These are phyloP conservation scores for Enhydra lutris DNA, from an alignment of 2,113 vertebrate genomes.

Conservation along the genomic window DNA sequence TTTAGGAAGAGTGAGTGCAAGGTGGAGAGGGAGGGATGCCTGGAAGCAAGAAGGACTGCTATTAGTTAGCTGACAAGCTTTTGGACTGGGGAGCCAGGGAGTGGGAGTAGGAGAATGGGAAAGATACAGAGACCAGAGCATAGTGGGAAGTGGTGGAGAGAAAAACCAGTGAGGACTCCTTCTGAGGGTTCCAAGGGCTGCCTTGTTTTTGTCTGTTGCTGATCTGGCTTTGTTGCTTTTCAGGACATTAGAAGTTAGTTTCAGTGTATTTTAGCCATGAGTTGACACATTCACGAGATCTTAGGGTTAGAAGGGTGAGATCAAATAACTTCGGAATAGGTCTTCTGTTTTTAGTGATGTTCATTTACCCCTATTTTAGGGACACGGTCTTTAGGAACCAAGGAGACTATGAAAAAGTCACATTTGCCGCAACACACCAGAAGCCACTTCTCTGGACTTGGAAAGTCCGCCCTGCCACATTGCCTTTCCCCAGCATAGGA, in stretches of 20 bases:
- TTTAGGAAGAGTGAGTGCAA: neutral
- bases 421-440: neutral
- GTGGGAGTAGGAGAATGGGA: neutral
- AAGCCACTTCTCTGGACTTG: neutral
- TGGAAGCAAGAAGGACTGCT: neutral
- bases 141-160: neutral
- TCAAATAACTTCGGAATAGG: neutral
- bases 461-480: rapidly evolving
- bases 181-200: neutral
- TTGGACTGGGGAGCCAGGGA: neutral
- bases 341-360: neutral
- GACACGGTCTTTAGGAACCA: neutral
- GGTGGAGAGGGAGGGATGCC: neutral
- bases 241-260: neutral
- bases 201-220: neutral
- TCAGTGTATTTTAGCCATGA: neutral
- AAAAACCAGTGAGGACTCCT: neutral
- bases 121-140: neutral
- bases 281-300: neutral
- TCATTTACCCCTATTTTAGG: neutral
- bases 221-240: neutral
- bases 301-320: neutral
- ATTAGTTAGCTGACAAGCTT: no score
- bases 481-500: neutral
- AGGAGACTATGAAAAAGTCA: neutral